phyloP scores from a whole-genome alignment of 2,888 invertebrate genomes.

The Trachelus iudaicus region DNA sequence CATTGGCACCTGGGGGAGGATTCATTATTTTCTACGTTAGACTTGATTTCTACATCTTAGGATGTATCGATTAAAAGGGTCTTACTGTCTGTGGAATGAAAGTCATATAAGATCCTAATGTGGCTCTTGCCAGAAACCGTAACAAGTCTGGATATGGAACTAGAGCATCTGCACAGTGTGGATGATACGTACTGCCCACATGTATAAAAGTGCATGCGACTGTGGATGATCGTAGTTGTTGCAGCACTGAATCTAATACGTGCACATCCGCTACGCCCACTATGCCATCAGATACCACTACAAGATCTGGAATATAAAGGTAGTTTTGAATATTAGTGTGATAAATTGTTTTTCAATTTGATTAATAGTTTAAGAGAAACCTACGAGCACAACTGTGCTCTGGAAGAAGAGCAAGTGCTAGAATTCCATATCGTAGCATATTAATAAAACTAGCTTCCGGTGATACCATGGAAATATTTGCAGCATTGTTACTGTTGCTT shows the following conservation, averaged over 20 bases:
- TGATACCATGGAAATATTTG: slow-evolving; percentile 71
- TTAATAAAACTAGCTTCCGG: slow-evolving; percentile 80
- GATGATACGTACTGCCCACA: slow-evolving; percentile 75
- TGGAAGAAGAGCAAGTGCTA: slow-evolving; percentile 79
- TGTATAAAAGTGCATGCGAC: slow-evolving; percentile 82
- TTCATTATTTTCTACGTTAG: background rate
- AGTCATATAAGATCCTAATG: slow-evolving; percentile 77
- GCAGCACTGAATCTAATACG: slow-evolving; percentile 77
- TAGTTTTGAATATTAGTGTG: background rate
- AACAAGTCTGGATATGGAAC: slow-evolving; percentile 80
- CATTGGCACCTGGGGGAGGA: slow-evolving; percentile 31
- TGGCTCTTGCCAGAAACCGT: slow-evolving; percentile 80
- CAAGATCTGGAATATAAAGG: slow-evolving; percentile 69
- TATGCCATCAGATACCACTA: slow-evolving; percentile 81
- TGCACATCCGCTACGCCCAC: slow-evolving; percentile 78
- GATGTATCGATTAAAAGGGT: slow-evolving; percentile 23
- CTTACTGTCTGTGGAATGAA: slow-evolving; percentile 68
- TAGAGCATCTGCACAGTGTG: slow-evolving; percentile 75
- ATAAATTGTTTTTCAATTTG: background rate
- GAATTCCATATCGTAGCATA: slow-evolving; percentile 80
- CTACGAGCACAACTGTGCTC: slow-evolving; percentile 80
- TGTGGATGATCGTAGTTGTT: slow-evolving; percentile 78
- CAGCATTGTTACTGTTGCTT: slow-evolving; percentile 57
- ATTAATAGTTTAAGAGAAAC: slow-evolving; percentile 39
- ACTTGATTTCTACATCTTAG: background rate